Evolutionary conservation across 2,888 invertebrate genomes (phyloP), one percentile per base, ranked within the genome.

Genomic region (Tiphia femorata): DNA sequence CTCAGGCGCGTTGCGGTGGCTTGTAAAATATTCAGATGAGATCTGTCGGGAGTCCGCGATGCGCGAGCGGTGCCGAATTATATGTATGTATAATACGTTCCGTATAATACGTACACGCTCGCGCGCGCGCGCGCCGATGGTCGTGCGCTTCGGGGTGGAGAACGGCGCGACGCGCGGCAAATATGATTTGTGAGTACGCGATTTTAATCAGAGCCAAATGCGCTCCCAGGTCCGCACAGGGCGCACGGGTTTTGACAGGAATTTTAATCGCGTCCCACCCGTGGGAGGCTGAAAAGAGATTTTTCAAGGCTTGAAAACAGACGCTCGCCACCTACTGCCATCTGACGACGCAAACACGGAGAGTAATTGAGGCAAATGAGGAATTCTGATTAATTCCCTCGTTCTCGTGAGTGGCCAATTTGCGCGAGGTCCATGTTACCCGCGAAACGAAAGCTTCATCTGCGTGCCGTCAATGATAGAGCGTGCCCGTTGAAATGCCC

Each of bases 11-110:
- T 49, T 30, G 59, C 54, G 46, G 48, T 46, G 41, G 46, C 56
- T 53, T 54, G 56, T 64, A 54, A 70, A 70, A 70, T 70, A 70
- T 69, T 70, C 70, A 70, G 67, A 64, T 62, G 67, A 67, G 59
- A 70, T 67, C 67, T 61, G 70, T 67, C 63, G 51, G 29, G 48
- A 27, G 19, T 8, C n/a, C n/a, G n/a, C n/a, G n/a, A n/a, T n/a
- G 10, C 17, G 4, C 4, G 33, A n/a, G 21, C 49, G 8, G 16
- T 37, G 42, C 20, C 25, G 20, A 25, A 37, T 37, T 33, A 27
- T 42, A 40, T 37, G 37, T 44, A 44, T 44, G 17, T 44, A 30
- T n/a, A n/a, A n/a, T 23, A 43, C 27, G 17, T 43, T 27, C 25
- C 42, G 12, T 44, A 44, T 7, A 17, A 19, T 23, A 20, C 30